Evolutionary conservation across 2,113 vertebrate species (phyloP), one percentile per base, ranked within the genome.

Genomic region (Puntigrus tetrazona): DNA sequence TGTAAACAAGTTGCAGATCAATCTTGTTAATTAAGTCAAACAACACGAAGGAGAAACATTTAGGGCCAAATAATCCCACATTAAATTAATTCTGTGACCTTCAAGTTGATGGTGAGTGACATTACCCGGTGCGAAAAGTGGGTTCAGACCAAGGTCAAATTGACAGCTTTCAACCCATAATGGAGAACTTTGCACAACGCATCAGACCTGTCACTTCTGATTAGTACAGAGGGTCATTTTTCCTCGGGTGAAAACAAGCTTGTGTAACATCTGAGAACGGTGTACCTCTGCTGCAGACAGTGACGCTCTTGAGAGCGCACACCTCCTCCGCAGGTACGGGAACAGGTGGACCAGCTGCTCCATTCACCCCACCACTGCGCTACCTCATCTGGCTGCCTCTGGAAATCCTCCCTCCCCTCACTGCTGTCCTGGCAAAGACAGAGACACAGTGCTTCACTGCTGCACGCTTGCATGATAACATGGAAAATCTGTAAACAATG

Each of bases 321-420:
- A 0, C 96, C 96, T 89, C 96, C 94, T 78, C 96, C 96, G 0
- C 96, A 97, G 88, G 95, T 97, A 29, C 96, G 93, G 34, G 96
- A 97, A 88, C 96, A 97, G 4, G 96, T 96, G 18, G 96, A 96
- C 96, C 96, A 97, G 74, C 94, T 97, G 87, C 95, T 96, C 96
- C 96, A 97, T 88, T 97, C 96, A 22, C 96, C 96, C 96, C 96
- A 97, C 96, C 96, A 97, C 86, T 95, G 94, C 86, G 96, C 95
- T 87, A 96, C 94, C 84, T 97, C 96, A 90, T 96, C 95, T 86
- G 95, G 90, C 89, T 91, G 92, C 84, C 45, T 69, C 27, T 90
- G 93, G 78, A 86, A 87, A 89, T 92, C 94, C 90, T 93, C 91
- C 74, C 91, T 92, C 90, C 91, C 95, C 91, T 96, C 96, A 94